These are phyloP conservation scores for Phalangium opilio DNA, from an alignment of 2,888 invertebrate species.

Conservation along the genomic window DNA sequence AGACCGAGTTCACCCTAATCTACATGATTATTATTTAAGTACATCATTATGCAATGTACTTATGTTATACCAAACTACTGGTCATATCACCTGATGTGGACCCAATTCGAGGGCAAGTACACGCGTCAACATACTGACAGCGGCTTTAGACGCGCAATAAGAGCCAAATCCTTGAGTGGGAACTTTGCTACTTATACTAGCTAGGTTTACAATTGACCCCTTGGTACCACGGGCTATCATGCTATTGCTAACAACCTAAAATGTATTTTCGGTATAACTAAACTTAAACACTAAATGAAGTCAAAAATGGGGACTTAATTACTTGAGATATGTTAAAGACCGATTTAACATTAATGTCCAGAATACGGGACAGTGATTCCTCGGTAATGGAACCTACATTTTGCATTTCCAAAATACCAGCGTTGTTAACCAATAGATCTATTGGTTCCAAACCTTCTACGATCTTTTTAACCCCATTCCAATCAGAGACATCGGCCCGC, in stretches of 20 bases:
- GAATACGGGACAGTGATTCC: slow-evolving; percentile 46
- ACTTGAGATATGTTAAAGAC: slow-evolving; percentile 66
- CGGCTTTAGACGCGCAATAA: slow-evolving; percentile 76
- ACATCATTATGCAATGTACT: too few relatives aligned
- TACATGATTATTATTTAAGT: slow-evolving; percentile 13
- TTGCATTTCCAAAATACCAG: slow-evolving; percentile 53
- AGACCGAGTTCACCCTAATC: slow-evolving; percentile 79
- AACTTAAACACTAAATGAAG: too few relatives aligned
- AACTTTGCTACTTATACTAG: slow-evolving; percentile 54
- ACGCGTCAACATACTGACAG: slow-evolving; percentile 66
- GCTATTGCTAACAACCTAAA: slow-evolving; percentile 53
- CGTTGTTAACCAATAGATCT: slow-evolving; percentile 79
- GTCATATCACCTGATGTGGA: slow-evolving; percentile 35
- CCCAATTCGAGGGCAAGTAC: slow-evolving; percentile 77
- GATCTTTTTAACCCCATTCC: slow-evolving; percentile 50
- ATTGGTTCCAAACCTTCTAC: slow-evolving; percentile 39
- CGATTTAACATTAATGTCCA: slow-evolving; percentile 64
- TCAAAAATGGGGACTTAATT: too few relatives aligned
- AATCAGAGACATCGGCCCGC: slow-evolving; percentile 54
- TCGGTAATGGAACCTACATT: slow-evolving; percentile 52
- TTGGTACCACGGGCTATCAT: slow-evolving; percentile 51
- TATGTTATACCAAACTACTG: too few relatives aligned
- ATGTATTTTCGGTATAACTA: too few relatives aligned
- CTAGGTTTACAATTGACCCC: slow-evolving; percentile 77
- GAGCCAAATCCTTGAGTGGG: slow-evolving; percentile 58